Evolutionary conservation across 1,140 invertebrate genomes (phyloP).

Genomic region (Zophobas atratus): DNA sequence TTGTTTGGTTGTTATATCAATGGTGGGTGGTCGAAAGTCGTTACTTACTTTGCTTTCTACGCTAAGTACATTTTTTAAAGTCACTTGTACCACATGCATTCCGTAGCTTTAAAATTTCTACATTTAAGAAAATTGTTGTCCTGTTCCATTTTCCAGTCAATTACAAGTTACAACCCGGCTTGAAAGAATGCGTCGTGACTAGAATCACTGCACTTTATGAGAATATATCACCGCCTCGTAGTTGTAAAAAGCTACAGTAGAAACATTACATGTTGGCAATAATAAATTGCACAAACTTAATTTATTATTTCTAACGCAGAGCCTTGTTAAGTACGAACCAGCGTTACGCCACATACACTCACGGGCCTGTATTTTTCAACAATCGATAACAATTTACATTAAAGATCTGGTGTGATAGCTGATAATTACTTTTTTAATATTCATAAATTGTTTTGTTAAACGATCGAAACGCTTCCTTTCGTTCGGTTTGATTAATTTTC

Average conservation of each 20-base stretch:
- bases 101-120: background rate
- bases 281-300: background rate
- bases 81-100: too few species aligned
- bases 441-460: conserved; percentile 24
- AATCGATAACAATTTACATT: conserved; percentile 8
- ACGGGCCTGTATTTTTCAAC: background rate
- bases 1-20: too few species aligned
- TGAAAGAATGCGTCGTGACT: conserved; percentile 8
- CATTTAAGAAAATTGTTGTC: background rate
- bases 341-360: background rate
- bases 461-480: conserved; percentile 1
- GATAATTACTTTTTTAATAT: conserved; percentile 21
- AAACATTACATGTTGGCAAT: background rate
- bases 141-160: conserved; percentile 6
- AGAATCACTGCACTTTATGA: background rate
- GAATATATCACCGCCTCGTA: conserved; percentile 6
- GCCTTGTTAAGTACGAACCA: too few species aligned
- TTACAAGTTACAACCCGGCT: background rate
- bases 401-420: background rate
- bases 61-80: too few species aligned
- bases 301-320: background rate
- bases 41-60: too few species aligned
- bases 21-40: too few species aligned
- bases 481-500: conserved; percentile 17
- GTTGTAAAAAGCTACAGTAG: background rate